Conservation (phyloP, 2,888 invertebrate species). For the Melieria picta region DNA sequence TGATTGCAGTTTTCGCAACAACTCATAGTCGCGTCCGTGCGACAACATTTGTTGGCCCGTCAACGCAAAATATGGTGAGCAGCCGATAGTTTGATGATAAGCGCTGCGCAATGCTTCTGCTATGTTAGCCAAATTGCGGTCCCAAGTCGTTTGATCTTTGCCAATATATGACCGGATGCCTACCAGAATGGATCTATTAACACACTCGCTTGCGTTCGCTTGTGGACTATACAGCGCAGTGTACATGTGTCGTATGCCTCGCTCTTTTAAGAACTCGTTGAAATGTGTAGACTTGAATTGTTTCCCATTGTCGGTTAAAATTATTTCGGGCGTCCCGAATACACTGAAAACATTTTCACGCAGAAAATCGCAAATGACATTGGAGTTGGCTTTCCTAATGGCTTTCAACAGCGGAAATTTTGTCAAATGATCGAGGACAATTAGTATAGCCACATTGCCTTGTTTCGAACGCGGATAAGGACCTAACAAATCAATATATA, state of each 20-base stretch:
- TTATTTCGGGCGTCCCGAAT: conserved; percentile 28
- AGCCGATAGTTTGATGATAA: conserved; percentile 22
- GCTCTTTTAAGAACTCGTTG: conserved; percentile 28
- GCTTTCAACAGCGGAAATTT: too few species aligned
- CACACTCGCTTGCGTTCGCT: conserved; percentile 53
- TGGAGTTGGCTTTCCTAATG: too few species aligned
- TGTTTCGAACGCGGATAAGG: too few species aligned
- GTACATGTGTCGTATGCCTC: conserved; percentile 33
- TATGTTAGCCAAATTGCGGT: conserved; percentile 17
- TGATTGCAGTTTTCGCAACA: not conserved
- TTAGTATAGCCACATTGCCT: too few species aligned
- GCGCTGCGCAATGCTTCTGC: conserved; percentile 25
- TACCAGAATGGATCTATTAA: conserved; percentile 52
- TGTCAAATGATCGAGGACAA: too few species aligned
- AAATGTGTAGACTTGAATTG: conserved; percentile 43
- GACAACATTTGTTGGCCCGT: conserved; percentile 31
- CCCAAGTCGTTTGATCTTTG: conserved; percentile 34
- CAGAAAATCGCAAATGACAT: too few species aligned
- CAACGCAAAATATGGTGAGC: conserved; percentile 23
- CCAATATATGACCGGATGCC: conserved; percentile 42
- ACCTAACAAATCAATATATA: too few species aligned
- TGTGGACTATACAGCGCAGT: conserved; percentile 53
- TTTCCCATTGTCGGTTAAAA: conserved; percentile 48
- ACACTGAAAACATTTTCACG: not conserved
- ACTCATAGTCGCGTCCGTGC: conserved; percentile 9